Evolutionary conservation across 30 jellyfish, hydroid and myxozoan genomes (phyloP), one percentile per base, ranked within the genome.

Genomic region (Cassiopea andromeda): DNA sequence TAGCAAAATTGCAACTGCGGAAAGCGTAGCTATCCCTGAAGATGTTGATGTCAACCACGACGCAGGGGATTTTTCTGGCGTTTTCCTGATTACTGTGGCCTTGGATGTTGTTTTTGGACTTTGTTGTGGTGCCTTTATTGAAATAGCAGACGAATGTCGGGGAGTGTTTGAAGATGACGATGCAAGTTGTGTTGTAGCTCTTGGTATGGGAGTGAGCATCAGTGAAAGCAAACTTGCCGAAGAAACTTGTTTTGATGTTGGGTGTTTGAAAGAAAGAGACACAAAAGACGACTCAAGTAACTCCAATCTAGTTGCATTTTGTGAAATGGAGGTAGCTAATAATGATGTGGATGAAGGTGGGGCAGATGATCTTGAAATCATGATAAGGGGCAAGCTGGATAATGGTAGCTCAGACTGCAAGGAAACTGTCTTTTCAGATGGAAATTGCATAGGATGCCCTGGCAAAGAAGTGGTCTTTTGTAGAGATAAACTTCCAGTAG

Each of bases 41-140:
- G 75, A 47, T 19, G 86, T 77, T 77, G 18, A 38, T 50, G 75
- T 47, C 17, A 77, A 46, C 86, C 86, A 77, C 1, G 69, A 3
- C 13, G 48, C 74, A 16, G 75, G 57, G 15, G 18, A 13, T 1
- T 50, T 44, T 4, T 1, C 73, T 1, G 46, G 2, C 7, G 73
- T 75, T 48, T 77, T 50, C 1, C 19, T 75, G 15, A n/a, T 46
- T 12, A 2, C 70, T 77, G 45, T 1, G 3, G 13, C 49, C 18
- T 27, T 44, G 8, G 75, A 1, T 48, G 86, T 77, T 77, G 74
- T 68, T 44, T 14, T 16, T 77, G 86, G 86, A 47, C 4, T 7
- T 27, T 14, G 4, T 61, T 61, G 73, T 13, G 73, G 14, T 4
- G 73, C 14, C 73, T 3, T 17, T 61, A 27, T 17, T 4, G 73